Evolutionary conservation across 1,140 invertebrate genomes (phyloP).

Genomic region (Physella acuta): DNA sequence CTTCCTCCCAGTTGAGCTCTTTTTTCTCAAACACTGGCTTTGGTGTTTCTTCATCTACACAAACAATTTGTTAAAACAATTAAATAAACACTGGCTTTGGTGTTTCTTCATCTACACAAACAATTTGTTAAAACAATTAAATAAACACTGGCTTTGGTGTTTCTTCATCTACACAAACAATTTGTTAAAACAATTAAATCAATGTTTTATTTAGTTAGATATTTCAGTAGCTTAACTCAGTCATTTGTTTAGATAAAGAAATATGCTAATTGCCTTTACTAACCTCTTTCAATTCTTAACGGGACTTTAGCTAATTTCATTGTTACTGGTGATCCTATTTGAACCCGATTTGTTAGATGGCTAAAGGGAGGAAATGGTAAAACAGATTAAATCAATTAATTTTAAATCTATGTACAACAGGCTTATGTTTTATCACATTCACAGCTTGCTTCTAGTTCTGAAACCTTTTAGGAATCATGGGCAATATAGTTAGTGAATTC

Average conservation of each 20-base stretch:
- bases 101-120: constrained; percentile 55
- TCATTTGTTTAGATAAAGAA: too few species aligned
- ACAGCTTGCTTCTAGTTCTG: too few species aligned
- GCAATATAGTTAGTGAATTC: too few species aligned
- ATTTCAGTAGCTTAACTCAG: too few species aligned
- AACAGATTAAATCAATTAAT: background rate
- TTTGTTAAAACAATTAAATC: too few species aligned
- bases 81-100: constrained; percentile 56
- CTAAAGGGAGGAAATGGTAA: constrained; percentile 36
- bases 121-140: too few species aligned
- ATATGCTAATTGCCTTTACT: too few species aligned
- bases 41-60: constrained; percentile 56
- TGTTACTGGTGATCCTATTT: constrained; percentile 60
- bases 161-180: constrained; percentile 56
- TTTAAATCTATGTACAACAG: too few species aligned
- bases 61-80: too few species aligned
- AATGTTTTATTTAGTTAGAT: constrained; percentile 55
- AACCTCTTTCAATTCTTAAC: constrained; percentile 52
- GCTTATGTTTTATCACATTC: too few species aligned
- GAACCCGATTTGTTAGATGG: constrained; percentile 57
- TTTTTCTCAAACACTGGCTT: constrained; percentile 57
- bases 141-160: constrained; percentile 55
- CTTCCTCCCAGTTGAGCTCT: constrained; percentile 57
- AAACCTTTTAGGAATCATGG: too few species aligned
- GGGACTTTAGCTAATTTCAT: constrained; percentile 55